phyloP scores from a whole-genome alignment of 30 jellyfish, hydroid and myxozoan genomes.

The Sanderia malayensis region DNA sequence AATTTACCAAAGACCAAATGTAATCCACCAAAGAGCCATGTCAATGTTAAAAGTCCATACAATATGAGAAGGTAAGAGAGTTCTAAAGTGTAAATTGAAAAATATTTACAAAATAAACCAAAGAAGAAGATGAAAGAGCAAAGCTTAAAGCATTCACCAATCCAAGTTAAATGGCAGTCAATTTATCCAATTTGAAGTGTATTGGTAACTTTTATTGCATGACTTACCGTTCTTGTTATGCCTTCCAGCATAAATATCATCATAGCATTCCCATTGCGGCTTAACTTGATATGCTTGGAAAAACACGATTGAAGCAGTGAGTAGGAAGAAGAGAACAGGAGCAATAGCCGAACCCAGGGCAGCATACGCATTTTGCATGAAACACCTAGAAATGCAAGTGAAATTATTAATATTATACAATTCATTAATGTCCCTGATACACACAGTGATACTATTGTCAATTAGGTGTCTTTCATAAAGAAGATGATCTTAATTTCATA shows the following conservation, averaged over 20 bases:
- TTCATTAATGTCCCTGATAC: no score
- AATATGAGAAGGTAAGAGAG: conserved; percentile 68
- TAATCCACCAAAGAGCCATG: conserved; percentile 95
- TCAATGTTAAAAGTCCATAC: conserved; percentile 50
- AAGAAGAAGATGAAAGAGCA: no score
- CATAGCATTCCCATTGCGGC: conserved; percentile 97
- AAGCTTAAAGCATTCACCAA: no score
- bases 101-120: no score
- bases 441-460: no score
- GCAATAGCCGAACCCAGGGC: conserved; percentile 84
- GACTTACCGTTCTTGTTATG: conserved; percentile 89
- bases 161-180: no score
- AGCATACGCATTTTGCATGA: conserved; percentile 81
- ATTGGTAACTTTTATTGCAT: no score
- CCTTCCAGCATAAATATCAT: conserved; percentile 84
- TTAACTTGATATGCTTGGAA: conserved; percentile 94
- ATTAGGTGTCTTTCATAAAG: no score
- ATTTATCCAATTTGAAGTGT: no score
- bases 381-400: conserved; percentile 68
- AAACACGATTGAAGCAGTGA: conserved; percentile 76
- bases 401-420: no score
- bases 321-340: conserved; percentile 71
- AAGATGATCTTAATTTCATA: no score
- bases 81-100: conserved; percentile 60
- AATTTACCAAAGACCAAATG: conserved; percentile 83